Base-by-base conservation (phyloP, 2,797 vertebrate species). In the Gastrophryne carolinensis region DNA sequence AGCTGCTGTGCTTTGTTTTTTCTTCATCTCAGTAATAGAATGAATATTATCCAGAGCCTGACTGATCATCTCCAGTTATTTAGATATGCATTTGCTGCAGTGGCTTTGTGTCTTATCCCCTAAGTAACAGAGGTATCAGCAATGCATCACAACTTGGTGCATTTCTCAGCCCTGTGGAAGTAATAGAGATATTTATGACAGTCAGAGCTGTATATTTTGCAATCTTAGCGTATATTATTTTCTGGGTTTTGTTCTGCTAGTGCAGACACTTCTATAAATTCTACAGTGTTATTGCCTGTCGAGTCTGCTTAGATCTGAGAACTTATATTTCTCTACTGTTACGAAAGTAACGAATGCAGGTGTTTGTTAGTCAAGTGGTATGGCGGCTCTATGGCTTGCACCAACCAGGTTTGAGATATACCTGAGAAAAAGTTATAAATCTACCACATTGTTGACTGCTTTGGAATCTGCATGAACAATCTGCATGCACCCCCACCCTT, bases 211-310 rank as follows among this genome's bases (percentile, higher is more conserved):
- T 78, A 78, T 78, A 78, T 78, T 78, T 52, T 77, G 75, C 75
- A 71, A 53, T 77, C 67, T 77, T 68, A 64, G 60, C n/a, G 75
- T 78, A 65, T 78, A 71, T 72, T 65, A 68, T 72, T 78, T 70
- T 57, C 44, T 3, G 23, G 19, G 39, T 44, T 49, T 78, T 78
- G 68, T 78, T 78, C 68, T 72, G 58, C 68, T 26, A 44, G 39
- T 58, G 68, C 75, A 65, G 68, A 61, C 75, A 78, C 17, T 78
- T 58, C 75, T 78, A 78, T 78, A 78, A 78, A 78, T 78, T 78
- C 67, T 72, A 52, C 68, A 72, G 57, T 66, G 75, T 78, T 78
- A 78, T 78, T 78, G 67, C 75, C 75, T 78, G 75, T 78, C 75
- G 50, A 65, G 60, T 78, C 68, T 78, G 68, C 75, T 78, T 78